A percentile compares a stretch with the other conserved stretches of the same genome.
Evolutionary conservation across 92 coral and sea anemone genomes (phyloP).

Genomic region (Actinostola sp.): DNA sequence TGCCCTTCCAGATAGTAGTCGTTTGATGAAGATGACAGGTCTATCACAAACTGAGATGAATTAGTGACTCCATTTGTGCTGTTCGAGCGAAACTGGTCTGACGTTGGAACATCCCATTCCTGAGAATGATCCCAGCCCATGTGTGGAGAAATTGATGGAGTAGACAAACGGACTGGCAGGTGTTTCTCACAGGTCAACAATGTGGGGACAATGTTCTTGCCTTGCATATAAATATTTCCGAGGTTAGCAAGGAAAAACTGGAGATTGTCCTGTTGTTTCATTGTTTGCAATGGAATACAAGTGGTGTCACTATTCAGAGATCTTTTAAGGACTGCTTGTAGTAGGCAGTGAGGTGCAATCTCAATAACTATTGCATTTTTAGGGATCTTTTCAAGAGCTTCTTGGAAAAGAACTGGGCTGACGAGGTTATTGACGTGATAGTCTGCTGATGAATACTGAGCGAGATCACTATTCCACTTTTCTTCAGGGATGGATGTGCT

Average conservation of each 20-base stretch:
- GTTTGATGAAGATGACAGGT: conserved; percentile 61
- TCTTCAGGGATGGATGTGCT: conserved; percentile 88
- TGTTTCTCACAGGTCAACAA: conserved; percentile 51
- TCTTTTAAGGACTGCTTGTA: conserved; percentile 80
- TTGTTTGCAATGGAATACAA: conserved; percentile 78
- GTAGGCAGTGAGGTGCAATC: conserved; percentile 79
- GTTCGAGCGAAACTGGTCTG: conserved; percentile 62
- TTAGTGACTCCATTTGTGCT: conserved; percentile 63
- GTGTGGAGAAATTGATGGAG: conserved; percentile 79
- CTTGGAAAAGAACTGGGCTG: conserved; percentile 86
- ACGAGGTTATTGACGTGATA: conserved; percentile 85
- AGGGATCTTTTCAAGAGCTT: conserved; percentile 74
- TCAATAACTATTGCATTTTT: conserved; percentile 69
- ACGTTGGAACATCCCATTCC: conserved; percentile 82
- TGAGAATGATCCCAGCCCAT: conserved; percentile 85
- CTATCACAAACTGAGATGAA: conserved; percentile 69
- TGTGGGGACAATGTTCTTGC: conserved; percentile 65
- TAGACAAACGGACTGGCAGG: conserved; percentile 54
- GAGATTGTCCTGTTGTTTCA: conserved; percentile 67
- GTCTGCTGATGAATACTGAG: conserved; percentile 79
- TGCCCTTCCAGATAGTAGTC: conserved; percentile 83
- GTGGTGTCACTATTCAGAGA: conserved; percentile 58
- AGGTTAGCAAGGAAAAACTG: conserved; percentile 77
- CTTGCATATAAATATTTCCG: conserved; percentile 75
- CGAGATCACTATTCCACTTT: conserved; percentile 80